Evolutionary conservation across 2,888 invertebrate species (phyloP), one percentile per base, ranked within the genome.

Genomic region (Cephus nigrinus): DNA sequence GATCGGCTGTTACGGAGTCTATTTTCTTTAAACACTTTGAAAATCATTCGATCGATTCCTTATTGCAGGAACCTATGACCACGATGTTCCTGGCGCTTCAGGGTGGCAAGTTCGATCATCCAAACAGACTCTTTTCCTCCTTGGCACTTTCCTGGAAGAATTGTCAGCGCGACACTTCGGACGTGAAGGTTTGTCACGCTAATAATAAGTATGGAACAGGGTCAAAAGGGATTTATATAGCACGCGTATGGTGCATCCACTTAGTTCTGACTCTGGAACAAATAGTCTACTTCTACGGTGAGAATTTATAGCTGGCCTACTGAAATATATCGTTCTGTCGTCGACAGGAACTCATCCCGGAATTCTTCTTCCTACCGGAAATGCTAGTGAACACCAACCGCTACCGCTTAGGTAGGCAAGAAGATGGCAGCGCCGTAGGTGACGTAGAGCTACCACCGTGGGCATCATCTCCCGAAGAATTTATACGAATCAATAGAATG

Each of bases 91-190:
- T 99, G 85, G 97, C 98, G 69, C 94, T 99, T 73, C 99, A 99
- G 93, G 98, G 98, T 74, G 99, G 99, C 81, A 99, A 99, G 92
- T 99, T 99, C 92, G 99, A 99, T 92, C 98, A 99, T 92, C 98
- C 99, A 3, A 98, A 99, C 93, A 93, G 99, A 76, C 93, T 99
- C 80, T 99, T 99, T 93, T 97, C 98, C 2, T 98, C 98, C 4
- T 95, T 99, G 69, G 96, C 97, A 1, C 93, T 98, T 82, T 97
- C 99, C 0, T 99, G 99, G 99, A 98, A 99, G 92, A 99, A 99
- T 92, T 99, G 99, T 91, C 99, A 99, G 92, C 93, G 99, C 76
- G 99, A 99, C 91, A 99, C 99, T 0, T 99, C 99, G 0, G 99
- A 99, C 92, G 99, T 99, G 40, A 99, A 99, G 95, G 96, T 96